Evolutionary conservation across 2,797 vertebrate genomes (phyloP).

Genomic region (Cossypha caffra): DNA sequence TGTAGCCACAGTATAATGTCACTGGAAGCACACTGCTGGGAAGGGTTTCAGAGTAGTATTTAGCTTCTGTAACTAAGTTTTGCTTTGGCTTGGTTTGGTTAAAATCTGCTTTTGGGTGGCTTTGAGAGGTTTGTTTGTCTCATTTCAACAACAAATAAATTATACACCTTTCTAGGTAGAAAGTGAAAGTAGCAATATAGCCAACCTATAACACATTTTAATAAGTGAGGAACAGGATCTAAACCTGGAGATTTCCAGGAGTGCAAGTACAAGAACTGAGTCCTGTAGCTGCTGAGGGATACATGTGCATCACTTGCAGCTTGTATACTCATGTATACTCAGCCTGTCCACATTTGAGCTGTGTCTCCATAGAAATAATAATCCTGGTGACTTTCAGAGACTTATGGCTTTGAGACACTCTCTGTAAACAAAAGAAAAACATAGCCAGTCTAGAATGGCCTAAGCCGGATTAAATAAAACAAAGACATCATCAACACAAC

Average conservation of each 20-base stretch:
- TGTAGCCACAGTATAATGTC: not conserved
- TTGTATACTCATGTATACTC: not conserved
- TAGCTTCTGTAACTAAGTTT: not conserved
- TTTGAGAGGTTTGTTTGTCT: not conserved
- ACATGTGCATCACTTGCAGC: not conserved
- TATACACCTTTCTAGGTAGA: not conserved
- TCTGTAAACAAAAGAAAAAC: slow-evolving; percentile 48
- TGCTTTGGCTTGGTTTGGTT: not conserved
- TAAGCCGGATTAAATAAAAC: slow-evolving; percentile 24
- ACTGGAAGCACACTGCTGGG: not conserved
- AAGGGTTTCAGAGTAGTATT: not conserved
- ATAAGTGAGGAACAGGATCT: not conserved
- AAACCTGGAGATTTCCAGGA: not conserved
- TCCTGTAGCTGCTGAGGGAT: not conserved
- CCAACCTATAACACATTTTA: not conserved
- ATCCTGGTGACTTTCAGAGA: slow-evolving; percentile 37
- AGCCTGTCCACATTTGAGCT: not conserved
- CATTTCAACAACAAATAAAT: not conserved
- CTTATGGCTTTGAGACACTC: not conserved
- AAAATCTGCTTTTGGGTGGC: not conserved
- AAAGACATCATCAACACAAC: slow-evolving; percentile 32
- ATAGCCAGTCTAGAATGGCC: not conserved
- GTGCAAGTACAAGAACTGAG: not conserved
- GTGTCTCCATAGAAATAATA: not conserved
- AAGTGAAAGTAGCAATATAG: not conserved